Percentiles rank a stretch among this genome's conserved stretches.
Evolutionary conservation across 2,113 vertebrate genomes (phyloP).

Genomic region (Alligator sinensis): DNA sequence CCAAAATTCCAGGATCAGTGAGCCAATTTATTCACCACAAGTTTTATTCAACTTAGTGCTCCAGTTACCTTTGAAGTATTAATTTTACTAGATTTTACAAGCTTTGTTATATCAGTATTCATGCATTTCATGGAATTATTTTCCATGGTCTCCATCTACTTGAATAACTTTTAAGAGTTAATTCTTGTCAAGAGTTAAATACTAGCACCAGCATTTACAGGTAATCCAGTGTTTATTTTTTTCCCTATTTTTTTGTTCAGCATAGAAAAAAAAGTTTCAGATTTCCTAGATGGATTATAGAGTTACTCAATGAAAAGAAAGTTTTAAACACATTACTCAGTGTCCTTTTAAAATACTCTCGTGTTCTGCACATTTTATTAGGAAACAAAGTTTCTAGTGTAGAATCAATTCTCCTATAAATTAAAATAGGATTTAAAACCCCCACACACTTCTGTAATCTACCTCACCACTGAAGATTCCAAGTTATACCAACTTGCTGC

Average conservation of each 20-base stretch:
- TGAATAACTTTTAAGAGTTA: not conserved
- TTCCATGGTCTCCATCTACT: not conserved
- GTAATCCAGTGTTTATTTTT: conserved; percentile 1
- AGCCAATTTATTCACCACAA: not conserved
- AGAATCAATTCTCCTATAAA: not conserved
- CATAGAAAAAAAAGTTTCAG: not conserved
- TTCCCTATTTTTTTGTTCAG: not conserved
- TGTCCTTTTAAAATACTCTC: conserved; percentile 19
- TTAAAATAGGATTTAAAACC: not conserved
- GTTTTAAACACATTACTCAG: conserved; percentile 5
- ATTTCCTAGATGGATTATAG: not conserved
- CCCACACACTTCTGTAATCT: conserved; percentile 31
- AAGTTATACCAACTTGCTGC: not conserved
- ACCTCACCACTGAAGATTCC: conserved; percentile 49
- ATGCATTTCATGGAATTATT: not conserved
- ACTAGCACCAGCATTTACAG: conserved; percentile 32
- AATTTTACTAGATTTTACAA: too few species aligned
- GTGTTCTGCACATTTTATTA: conserved; percentile 40
- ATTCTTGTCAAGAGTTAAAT: not conserved
- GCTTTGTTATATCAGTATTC: not conserved
- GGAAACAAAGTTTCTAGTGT: conserved; percentile 7
- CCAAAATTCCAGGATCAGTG: not conserved
- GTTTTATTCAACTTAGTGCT: not conserved
- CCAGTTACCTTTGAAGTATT: too few species aligned
- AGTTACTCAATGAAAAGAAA: not conserved